Base-by-base conservation (phyloP, 2,888 invertebrate species). In the Stomorhina lunata region DNA sequence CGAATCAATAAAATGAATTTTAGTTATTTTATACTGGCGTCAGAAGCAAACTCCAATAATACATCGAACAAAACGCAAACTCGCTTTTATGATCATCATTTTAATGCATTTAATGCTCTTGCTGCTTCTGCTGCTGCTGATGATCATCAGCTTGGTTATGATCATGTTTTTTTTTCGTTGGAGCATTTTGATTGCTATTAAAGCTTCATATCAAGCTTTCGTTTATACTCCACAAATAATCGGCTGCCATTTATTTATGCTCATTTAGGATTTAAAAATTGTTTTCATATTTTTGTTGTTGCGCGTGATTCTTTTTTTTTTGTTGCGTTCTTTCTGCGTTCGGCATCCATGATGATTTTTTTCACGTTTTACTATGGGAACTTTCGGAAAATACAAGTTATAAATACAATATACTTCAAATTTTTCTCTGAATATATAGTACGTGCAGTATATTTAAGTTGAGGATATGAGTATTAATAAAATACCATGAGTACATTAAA, bases 201-300 rank as follows among this genome's bases (percentile, higher is more conserved):
- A 75, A 66, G 15, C 63, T 63, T n/a, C n/a, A 22, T 25, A 63
- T 27, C 20, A 61, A 43, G 61, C 48, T 48, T 72, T 59, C 34
- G 34, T 40, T 65, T 68, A 59, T 15, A 59, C 32, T 59, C 32
- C 40, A 40, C 32, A 65, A 71, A 32, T 81, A 81, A 69, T 63
- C 61, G 78, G 32, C 72, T 78, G 77, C 72, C 81, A 78, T 78
- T 81, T 73, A 81, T 81, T 81, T 40, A 68, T 65, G 72, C 77
- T 77, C 63, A 61, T 73, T 77, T 72, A 40, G 59, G 80, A 61
- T 75, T 72, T 76, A 59, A 45, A 69, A 73, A 72, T 68, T 72
- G 32, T 84, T 61, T 71, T 55, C 79, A 71, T 50, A 22, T 50
- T 53, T 57, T 37, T 45, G 29, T 29, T 45, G 25, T 69, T 68